Evolutionary conservation across 2,113 vertebrate species (phyloP).

Genomic region (Corythornis vintsioides): DNA sequence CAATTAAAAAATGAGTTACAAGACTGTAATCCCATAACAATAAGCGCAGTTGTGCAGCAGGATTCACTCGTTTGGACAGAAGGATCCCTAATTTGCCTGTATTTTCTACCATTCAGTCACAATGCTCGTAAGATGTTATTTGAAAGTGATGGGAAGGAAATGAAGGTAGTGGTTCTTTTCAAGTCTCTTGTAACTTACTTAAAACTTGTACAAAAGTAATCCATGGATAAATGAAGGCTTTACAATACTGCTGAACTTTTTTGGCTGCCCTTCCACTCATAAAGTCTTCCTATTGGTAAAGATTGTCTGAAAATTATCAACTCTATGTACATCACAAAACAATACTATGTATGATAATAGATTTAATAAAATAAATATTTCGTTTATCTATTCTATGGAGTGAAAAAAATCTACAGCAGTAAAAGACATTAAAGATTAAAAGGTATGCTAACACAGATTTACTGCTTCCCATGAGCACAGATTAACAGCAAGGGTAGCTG

Average conservation of each 20-base stretch:
- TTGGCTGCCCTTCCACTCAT: not conserved
- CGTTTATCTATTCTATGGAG: not conserved
- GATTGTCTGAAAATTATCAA: not conserved
- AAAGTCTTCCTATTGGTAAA: not conserved
- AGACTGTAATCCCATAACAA: not conserved
- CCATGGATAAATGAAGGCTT: not conserved
- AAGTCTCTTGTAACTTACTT: not conserved
- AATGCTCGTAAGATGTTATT: accelerated
- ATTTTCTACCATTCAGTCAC: not conserved
- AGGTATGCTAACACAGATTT: not conserved
- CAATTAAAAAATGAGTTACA: not conserved
- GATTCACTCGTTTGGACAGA: not conserved
- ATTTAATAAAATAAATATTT: not conserved
- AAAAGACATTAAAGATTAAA: not conserved
- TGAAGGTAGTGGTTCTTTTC: not conserved
- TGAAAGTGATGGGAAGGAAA: not conserved
- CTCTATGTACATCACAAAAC: not conserved
- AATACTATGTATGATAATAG: not conserved
- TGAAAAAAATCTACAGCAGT: not conserved
- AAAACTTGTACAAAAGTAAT: not conserved
- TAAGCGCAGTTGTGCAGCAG: not conserved
- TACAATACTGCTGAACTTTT: not conserved
- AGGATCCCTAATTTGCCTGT: not conserved
- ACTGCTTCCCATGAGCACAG: not conserved
- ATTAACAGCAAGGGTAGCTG: not conserved